Base-by-base conservation (phyloP, 2,888 invertebrate species). In the Ceriagrion tenellum region DNA sequence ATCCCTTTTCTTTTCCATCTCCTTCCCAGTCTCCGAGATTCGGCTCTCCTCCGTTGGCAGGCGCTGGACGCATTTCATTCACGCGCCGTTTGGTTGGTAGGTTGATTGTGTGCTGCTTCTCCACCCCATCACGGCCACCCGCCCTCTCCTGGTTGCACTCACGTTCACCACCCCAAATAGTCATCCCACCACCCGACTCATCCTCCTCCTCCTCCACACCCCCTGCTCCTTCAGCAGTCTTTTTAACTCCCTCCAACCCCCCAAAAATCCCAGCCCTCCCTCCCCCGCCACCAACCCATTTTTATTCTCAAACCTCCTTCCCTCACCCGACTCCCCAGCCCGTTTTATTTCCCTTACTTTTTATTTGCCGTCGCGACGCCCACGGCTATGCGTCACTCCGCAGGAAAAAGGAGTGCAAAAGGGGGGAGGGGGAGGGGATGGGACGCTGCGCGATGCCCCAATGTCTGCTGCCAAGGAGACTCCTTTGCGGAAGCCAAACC, bases 61-160 rank as follows among this genome's bases (percentile, higher is more conserved):
- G 35, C 47, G 47, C 74, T 74, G 93, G 69, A 55, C 93, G 93
- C 93, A 93, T 93, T 93, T 93, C 93, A 93, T 93, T 93, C 93
- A 93, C 93, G 93, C 93, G 93, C 93, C 93, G 93, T 93, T 93
- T 93, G 93, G 93, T 93, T 93, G 93, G 93, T 93, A 74, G 93
- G 93, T 93, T 93, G 90, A 59, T 91, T 63, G 69, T 93, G 40
- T 40, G 59, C 69, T 47, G 47, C 47, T 47, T 47, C 47, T 47
- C 47, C 47, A 4, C 47, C 47, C 69, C 47, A n/a, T n/a, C 91
- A 18, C 30, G 1, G 35, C 59, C 91, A 16, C 40, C 90, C 59
- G 13, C 91, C 91, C 55, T 6, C 74, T 69, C 69, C 26, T 47
- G 26, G 69, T n/a, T 69, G 69, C 69, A 69, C 69, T 69, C 69